These are phyloP conservation scores for Tympanuchus pallidicinctus DNA, from an alignment of 2,113 vertebrate species.

Conservation along the genomic window DNA sequence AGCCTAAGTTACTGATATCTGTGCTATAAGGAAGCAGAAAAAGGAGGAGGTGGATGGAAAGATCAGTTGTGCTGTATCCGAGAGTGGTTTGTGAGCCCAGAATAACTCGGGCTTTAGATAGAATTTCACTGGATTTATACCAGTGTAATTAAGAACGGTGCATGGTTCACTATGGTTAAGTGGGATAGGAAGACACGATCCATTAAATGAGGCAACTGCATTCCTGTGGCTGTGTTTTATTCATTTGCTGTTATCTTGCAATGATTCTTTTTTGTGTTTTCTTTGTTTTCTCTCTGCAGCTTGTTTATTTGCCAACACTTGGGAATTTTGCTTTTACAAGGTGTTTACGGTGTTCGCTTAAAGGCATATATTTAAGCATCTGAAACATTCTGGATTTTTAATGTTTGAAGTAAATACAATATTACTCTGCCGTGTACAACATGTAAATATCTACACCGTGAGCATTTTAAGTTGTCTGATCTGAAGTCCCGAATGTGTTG, in stretches of 20 bases:
- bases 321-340: slow-evolving; percentile 58
- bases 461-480: neutral
- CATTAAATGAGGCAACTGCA: neutral
- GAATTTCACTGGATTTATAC: neutral
- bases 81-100: neutral
- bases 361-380: slow-evolving; percentile 10
- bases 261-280: neutral
- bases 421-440: neutral
- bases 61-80: neutral
- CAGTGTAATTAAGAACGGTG: neutral
- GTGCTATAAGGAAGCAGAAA: neutral
- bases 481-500: neutral
- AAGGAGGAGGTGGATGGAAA: neutral
- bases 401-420: slow-evolving; percentile 25
- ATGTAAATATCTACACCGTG: neutral
- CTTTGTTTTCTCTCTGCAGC: slow-evolving; percentile 25
- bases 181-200: neutral
- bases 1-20: neutral
- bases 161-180: neutral
- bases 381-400: slow-evolving; percentile 10
- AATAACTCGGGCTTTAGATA: neutral
- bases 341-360: slow-evolving; percentile 45
- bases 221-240: neutral
- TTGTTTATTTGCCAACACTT: slow-evolving; percentile 41
- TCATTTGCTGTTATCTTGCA: neutral